These are phyloP conservation scores for Hippopotamus amphibius DNA, from an alignment of 2,113 vertebrate genomes.

Conservation along the genomic window DNA sequence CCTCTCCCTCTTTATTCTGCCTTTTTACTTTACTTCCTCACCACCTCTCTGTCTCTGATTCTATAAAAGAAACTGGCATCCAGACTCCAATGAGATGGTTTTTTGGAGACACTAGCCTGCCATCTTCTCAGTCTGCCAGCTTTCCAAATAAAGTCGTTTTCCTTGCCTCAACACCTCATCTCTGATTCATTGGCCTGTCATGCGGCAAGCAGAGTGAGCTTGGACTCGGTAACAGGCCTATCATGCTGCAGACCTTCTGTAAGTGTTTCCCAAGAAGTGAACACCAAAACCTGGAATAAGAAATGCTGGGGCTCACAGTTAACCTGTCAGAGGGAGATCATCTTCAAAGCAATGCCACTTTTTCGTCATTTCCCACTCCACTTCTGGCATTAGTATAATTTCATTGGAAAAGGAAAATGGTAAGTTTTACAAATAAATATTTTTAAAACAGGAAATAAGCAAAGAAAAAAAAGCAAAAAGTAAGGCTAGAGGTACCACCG, in stretches of 20 bases:
- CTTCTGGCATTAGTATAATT: not conserved
- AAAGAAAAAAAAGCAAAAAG: not conserved
- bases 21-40: no score
- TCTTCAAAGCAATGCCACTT: not conserved
- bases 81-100: no score
- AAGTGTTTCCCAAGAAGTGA: not conserved
- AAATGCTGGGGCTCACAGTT: not conserved
- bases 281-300: not conserved
- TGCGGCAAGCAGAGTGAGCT: no score
- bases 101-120: no score
- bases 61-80: no score
- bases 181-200: no score
- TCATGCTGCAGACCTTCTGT: not conserved
- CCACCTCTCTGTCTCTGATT: no score
- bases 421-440: not conserved
- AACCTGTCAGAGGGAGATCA: not conserved
- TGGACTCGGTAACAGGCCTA: no score
- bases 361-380: not conserved
- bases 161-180: no score
- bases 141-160: no score
- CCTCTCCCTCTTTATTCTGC: no score
- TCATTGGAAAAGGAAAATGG: not conserved
- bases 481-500: not conserved
- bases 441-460: not conserved
- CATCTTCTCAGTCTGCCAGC: no score